Conservation (phyloP, 1,140 invertebrate species). For the Rhopalosiphum maidis region DNA sequence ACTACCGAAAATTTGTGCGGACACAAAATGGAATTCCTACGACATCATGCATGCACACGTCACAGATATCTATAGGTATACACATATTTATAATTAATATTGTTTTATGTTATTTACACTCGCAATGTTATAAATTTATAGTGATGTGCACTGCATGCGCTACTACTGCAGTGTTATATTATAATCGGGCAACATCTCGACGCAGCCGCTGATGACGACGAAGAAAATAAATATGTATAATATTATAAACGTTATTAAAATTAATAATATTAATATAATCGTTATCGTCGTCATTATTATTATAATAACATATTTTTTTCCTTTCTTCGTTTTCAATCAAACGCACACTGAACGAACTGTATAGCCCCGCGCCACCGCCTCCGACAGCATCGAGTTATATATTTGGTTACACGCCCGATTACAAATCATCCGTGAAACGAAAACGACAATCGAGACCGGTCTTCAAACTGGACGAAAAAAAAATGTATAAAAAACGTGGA, state of each 20-base stretch:
- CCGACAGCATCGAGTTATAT: background rate
- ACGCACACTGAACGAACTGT: background rate
- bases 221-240: background rate
- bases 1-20: conserved; percentile 15
- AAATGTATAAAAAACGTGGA: conserved; percentile 6
- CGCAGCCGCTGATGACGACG: background rate
- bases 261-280: background rate
- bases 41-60: background rate
- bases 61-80: background rate
- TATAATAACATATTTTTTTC: conserved; percentile 11
- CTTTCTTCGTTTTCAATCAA: conserved; percentile 36
- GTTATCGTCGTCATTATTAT: background rate
- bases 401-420: conserved; percentile 50
- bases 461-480: conserved; percentile 48
- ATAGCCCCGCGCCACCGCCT: background rate
- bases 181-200: background rate
- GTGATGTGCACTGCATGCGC: background rate
- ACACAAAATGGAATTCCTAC: background rate
- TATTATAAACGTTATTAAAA: background rate
- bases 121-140: too few relatives aligned
- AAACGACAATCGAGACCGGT: conserved; percentile 55
- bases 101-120: too few relatives aligned
- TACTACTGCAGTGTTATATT: background rate
- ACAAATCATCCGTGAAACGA: conserved; percentile 57
- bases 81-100: too few relatives aligned